Evolutionary conservation across 2,888 invertebrate genomes (phyloP).

Genomic region (Dynastes hyllus): DNA sequence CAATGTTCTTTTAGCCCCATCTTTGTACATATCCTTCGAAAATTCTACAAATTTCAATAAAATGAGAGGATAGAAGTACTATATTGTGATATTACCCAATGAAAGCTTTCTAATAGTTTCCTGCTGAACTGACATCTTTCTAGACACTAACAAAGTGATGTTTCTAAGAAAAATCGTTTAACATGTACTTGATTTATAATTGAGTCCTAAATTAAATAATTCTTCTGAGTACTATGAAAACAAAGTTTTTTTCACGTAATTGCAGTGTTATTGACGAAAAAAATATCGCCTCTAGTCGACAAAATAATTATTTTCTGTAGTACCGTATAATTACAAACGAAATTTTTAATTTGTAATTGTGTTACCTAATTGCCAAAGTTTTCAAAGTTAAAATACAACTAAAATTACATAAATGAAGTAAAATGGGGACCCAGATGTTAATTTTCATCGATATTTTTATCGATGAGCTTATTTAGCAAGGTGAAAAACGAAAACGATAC

Average conservation of each 20-base stretch:
- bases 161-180: neutral
- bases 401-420: no score
- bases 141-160: neutral
- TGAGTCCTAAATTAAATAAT: neutral
- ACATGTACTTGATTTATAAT: neutral
- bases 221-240: no score
- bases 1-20: conserved; percentile 34
- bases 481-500: conserved; percentile 51
- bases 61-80: neutral
- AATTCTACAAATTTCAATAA: conserved; percentile 41
- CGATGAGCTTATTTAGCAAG: conserved; percentile 23
- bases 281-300: no score
- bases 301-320: no score
- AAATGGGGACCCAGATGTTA: neutral
- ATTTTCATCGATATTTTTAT: conserved; percentile 8
- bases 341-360: no score
- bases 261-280: no score
- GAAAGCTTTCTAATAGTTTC: conserved; percentile 12
- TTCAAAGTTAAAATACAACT: no score
- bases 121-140: neutral
- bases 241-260: no score
- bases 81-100: conserved; percentile 7
- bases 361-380: no score
- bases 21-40: conserved; percentile 37
- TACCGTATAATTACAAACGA: no score